Base-by-base conservation (phyloP, 2,113 vertebrate species). In the Calidris pugnax region DNA sequence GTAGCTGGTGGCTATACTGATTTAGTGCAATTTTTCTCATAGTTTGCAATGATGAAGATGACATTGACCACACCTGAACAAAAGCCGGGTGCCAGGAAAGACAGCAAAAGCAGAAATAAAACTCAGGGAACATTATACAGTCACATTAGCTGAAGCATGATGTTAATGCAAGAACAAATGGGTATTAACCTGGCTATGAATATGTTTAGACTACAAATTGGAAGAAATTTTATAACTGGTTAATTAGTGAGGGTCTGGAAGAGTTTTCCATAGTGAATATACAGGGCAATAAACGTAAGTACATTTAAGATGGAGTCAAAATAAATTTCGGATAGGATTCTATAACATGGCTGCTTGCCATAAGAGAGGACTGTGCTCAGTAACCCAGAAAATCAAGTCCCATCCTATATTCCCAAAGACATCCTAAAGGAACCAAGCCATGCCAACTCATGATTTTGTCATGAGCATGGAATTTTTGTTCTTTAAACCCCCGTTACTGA, bases 351-450 rank as follows among this genome's bases (percentile, higher is more conserved):
- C n/a, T 89, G 76, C 39, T 85, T 85, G 48, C 35, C 84, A 12
- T 48, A 67, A 64, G 62, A 85, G 17, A 90, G 35, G 11, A 27
- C 7, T 10, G 1, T 56, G 66, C 39, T 66, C 43, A 79, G 35
- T 41, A 89, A 89, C 30, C 27, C 81, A 76, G 39, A 96, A 96
- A 92, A 93, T 53, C 62, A 95, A 82, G 77, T 68, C 51, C n/a
- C 24, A 76, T 68, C 39, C 66, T 67, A 13, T 48, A 89, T 56
- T 95, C 51, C 45, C 48, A 79, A 93, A 86, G 39, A 89, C 27
- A 85, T 87, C 17, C 37, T 60, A 78, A 94, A 81, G 56, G 33
- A 92, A 75, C 22, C 30, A 68, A 78, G 76, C 20, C 94, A 89
- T 50, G 62, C 20, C 56, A 93, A 62, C 45, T 62, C 48, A 55